Evolutionary conservation across 64 coral and sea anemone genomes (phyloP).

Genomic region (Platygyra sinensis): DNA sequence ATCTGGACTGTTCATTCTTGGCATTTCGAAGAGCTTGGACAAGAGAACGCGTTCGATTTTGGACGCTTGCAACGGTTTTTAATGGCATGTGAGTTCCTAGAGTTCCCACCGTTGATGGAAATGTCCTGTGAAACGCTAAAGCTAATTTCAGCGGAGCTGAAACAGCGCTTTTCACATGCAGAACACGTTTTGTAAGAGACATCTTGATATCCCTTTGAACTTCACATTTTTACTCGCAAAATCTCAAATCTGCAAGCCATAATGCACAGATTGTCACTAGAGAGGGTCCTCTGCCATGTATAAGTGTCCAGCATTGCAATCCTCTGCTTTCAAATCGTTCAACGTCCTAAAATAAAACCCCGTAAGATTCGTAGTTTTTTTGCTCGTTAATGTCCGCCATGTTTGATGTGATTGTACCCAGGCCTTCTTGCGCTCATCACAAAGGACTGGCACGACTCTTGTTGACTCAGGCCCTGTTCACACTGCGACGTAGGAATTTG

Average conservation of each 20-base stretch:
- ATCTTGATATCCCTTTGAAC: not conserved
- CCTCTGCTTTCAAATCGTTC: not conserved
- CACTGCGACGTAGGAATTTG: too few species aligned
- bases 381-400: constrained; percentile 21
- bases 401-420: constrained; percentile 37
- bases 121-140: not conserved
- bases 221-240: not conserved
- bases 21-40: constrained; percentile 73
- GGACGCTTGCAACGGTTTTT: constrained; percentile 86
- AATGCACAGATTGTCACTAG: not conserved
- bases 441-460: not conserved
- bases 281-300: not conserved
- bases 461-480: too few species aligned
- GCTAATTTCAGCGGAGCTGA: not conserved
- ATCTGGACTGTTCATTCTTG: constrained; percentile 78
- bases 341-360: not conserved
- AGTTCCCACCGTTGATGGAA: not conserved
- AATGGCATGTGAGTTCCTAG: constrained; percentile 1
- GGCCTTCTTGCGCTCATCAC: not conserved
- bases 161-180: not conserved
- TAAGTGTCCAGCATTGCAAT: not conserved
- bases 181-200: not conserved
- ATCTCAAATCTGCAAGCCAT: not conserved
- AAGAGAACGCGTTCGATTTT: constrained; percentile 85
- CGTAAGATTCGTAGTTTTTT: not conserved